These are phyloP conservation scores for Myoxocephalus aenaeus DNA, from an alignment of 2,797 vertebrate genomes.

Conservation along the genomic window DNA sequence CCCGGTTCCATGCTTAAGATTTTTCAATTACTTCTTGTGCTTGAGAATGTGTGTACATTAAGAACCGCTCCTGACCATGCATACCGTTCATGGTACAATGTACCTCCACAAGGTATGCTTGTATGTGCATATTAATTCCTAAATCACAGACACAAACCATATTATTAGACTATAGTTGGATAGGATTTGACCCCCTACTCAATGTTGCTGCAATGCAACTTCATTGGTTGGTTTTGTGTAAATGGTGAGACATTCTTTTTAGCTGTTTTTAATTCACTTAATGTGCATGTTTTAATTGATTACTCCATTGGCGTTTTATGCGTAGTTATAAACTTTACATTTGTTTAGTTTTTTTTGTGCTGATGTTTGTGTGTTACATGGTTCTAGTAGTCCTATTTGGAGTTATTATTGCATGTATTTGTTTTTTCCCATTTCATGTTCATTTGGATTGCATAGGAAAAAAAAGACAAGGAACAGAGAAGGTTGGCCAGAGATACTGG, in stretches of 20 bases:
- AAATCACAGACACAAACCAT: slow-evolving; percentile 11
- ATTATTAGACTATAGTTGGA: not conserved
- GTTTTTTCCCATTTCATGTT: no score
- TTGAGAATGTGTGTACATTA: not conserved
- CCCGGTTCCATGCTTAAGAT: not conserved
- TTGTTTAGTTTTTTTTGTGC: no score
- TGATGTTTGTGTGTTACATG: not conserved
- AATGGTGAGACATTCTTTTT: not conserved
- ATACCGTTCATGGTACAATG: not conserved
- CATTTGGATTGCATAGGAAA: no score
- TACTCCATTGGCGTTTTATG: not conserved
- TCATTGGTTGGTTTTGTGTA: not conserved
- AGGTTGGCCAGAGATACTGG: no score
- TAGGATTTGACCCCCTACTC: not conserved
- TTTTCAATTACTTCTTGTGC: slow-evolving; percentile 4
- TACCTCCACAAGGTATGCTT: no score
- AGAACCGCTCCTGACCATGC: not conserved
- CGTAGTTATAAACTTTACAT: no score
- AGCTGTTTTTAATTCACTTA: no score
- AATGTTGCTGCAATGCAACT: not conserved
- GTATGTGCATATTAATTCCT: not conserved
- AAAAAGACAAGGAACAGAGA: no score
- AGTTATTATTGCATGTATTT: no score
- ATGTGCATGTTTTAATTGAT: not conserved
- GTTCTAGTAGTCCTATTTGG: no score